Evolutionary conservation across 2,797 vertebrate genomes (phyloP), one percentile per base, ranked within the genome.

Genomic region (Podargus strigoides): DNA sequence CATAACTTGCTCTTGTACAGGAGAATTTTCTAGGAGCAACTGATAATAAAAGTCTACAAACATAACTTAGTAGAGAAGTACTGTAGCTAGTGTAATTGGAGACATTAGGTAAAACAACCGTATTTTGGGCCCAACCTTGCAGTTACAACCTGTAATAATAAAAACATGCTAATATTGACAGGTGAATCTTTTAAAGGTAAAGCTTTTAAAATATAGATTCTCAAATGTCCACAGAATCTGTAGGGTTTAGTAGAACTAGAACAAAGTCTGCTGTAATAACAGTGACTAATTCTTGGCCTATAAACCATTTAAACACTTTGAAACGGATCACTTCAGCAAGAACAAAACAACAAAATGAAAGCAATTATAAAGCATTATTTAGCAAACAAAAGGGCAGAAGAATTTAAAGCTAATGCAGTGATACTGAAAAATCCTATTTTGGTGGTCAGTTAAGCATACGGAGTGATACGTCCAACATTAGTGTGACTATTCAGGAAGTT

Each of bases 161-260:
- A 18, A 59, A 4, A 36, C 41, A 1, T 4, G 2, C 10, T 72
- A n/a, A 50, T 47, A 50, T 8, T 67, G 1, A 6, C 1, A 2
- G 26, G 4, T 49, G 12, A 82, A 67, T 13, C 9, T 82, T 67
- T 47, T 30, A 75, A 46, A 17, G 6, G 3, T 21, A 41, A 70
- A 63, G 32, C 17, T 53, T 32, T 53, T 30, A 52, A 30, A 22
- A 34, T 14, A 13, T 9, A 17, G 4, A 27, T 90, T 78, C 20
- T 70, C 20, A 49, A 3, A 10, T 1, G 9, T 34, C 10, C 7
- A 41, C 4, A 37, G 21, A 66, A 34, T 28, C 22, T 67, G 20
- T 19, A 52, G 5, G 6, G 9, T 46, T 74, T 46, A 17, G 2
- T 14, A 50, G 18, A 75, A 23, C 17, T 32, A 20, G 9, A 78